A percentile compares a stretch with the other conserved stretches of the same genome.
These are phyloP conservation scores for Illadopsis cleaveri DNA, from an alignment of 2,113 vertebrate genomes.

Conservation along the genomic window DNA sequence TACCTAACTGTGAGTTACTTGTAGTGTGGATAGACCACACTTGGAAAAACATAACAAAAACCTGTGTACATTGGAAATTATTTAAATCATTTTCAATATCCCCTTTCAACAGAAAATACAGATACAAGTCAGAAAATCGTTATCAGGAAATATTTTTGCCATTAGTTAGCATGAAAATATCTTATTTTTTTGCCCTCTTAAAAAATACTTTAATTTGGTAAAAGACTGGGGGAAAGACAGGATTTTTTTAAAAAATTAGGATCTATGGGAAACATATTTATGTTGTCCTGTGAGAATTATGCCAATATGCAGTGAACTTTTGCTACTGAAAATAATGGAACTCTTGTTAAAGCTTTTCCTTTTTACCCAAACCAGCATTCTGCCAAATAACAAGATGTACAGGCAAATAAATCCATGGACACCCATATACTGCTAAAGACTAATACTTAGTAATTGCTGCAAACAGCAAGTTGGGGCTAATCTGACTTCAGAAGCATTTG, in stretches of 20 bases:
- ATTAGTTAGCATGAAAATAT: neutral
- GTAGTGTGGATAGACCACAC: neutral
- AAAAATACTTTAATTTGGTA: neutral
- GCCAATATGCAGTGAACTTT: neutral
- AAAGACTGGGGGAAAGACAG: neutral
- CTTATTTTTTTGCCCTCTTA: neutral
- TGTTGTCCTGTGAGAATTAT: neutral
- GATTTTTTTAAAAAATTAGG: neutral
- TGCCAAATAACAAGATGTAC: slow-evolving; percentile 7
- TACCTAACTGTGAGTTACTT: neutral
- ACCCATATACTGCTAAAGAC: neutral
- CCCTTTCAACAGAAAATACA: neutral
- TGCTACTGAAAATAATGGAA: neutral
- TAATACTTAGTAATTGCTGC: neutral
- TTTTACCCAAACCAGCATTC: neutral
- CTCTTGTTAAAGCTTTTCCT: neutral
- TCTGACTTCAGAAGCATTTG: neutral
- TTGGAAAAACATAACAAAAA: neutral
- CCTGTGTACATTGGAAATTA: neutral
- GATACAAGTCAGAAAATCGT: neutral
- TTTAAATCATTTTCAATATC: neutral
- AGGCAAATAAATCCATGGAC: neutral
- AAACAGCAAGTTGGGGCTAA: neutral
- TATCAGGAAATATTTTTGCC: neutral
- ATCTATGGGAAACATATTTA: neutral